Percentiles rank a stretch among this genome's conserved stretches.
phyloP scores from a whole-genome alignment of 2,888 invertebrate species.

The Matsumyia berberina region DNA sequence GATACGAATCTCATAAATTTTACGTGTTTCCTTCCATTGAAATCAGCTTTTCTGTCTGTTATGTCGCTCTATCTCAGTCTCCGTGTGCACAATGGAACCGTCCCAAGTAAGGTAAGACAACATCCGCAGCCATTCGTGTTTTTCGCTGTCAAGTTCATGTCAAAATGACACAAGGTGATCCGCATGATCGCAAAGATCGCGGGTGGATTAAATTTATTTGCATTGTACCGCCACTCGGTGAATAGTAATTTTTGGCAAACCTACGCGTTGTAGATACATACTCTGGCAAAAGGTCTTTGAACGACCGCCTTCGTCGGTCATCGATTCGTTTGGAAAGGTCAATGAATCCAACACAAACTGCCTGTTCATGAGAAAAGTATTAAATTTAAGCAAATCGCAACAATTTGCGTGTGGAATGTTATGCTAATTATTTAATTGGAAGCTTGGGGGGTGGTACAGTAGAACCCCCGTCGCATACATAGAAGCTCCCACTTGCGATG shows the following conservation, averaged over 20 bases:
- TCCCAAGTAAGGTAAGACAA: conserved; percentile 58
- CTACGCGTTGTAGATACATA: conserved; percentile 26
- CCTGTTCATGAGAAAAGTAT: conserved; percentile 26
- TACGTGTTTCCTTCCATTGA: conserved; percentile 25
- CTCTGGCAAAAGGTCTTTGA: conserved; percentile 35
- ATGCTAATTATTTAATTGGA: conserved; percentile 69
- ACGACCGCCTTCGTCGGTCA: not conserved
- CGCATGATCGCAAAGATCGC: conserved; percentile 63
- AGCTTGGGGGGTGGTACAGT: too few species aligned
- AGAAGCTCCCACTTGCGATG: conserved; percentile 22
- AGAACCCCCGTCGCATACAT: not conserved
- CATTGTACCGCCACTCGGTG: conserved; percentile 10
- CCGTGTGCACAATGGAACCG: not conserved
- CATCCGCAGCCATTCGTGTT: conserved; percentile 52
- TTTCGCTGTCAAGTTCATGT: conserved; percentile 75
- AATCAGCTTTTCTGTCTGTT: not conserved
- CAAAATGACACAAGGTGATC: conserved; percentile 72
- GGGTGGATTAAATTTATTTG: conserved; percentile 66
- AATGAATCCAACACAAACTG: conserved; percentile 55
- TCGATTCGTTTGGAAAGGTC: conserved; percentile 41
- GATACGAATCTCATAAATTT: conserved; percentile 41
- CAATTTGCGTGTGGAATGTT: conserved; percentile 70
- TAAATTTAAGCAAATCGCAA: conserved; percentile 47
- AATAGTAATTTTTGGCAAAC: conserved; percentile 19
- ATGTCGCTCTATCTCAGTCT: conserved; percentile 1